Conservation (phyloP, 2,113 vertebrate genomes). For the Marmota monax region DNA sequence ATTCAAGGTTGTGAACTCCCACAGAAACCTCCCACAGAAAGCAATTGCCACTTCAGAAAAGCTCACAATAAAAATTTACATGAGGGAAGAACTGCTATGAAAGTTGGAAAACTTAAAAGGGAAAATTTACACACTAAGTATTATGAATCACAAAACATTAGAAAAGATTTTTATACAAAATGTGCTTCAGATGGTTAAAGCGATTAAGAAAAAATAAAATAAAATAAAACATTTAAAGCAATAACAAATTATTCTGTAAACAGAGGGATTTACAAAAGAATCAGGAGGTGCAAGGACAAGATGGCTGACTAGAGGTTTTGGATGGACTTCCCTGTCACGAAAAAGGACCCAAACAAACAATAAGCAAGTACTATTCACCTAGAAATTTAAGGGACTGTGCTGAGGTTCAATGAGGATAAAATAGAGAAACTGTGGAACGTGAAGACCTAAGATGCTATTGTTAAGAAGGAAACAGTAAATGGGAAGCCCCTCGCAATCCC, state of each 20-base stretch:
- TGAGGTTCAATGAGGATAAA: not conserved
- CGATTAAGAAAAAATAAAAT: not conserved
- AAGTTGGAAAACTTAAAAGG: not conserved
- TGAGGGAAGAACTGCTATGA: not conserved
- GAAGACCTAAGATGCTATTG: not conserved
- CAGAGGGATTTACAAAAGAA: not conserved
- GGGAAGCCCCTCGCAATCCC: not conserved
- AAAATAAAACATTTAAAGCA: not conserved
- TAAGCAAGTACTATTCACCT: not conserved
- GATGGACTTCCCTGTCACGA: not conserved
- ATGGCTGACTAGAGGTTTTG: not conserved
- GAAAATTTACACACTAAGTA: not conserved
- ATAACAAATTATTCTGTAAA: not conserved
- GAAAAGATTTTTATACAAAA: too few relatives aligned
- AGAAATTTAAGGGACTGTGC: not conserved
- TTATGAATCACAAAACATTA: not conserved
- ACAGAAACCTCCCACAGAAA: not conserved
- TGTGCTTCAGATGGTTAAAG: not conserved
- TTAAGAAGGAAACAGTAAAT: not conserved
- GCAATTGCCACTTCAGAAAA: conserved; percentile 14
- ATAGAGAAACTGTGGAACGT: not conserved
- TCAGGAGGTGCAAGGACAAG: not conserved
- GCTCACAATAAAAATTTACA: not conserved
- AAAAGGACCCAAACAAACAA: not conserved
- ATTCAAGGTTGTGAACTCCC: not conserved